Evolutionary conservation across 2,113 vertebrate genomes (phyloP).

Genomic region (Hystrix brachyura): DNA sequence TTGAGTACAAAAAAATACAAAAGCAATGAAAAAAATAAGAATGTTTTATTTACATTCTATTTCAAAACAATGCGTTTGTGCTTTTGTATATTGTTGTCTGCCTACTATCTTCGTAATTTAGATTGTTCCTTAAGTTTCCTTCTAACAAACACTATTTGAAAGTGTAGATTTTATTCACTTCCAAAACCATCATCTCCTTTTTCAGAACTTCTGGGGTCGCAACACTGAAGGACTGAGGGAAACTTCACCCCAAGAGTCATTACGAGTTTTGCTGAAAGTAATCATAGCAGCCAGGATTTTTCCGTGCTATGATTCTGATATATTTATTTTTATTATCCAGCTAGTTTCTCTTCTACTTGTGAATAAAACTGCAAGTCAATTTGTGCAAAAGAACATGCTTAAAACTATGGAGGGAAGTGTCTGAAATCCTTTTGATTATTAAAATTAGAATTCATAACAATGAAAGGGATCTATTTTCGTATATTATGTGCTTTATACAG

Average conservation of each 20-base stretch:
- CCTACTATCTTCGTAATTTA: background rate
- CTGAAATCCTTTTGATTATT: constrained; percentile 40
- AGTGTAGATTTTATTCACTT: background rate
- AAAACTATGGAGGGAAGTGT: background rate
- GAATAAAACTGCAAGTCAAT: background rate
- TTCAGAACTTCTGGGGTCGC: background rate
- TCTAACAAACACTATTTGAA: background rate
- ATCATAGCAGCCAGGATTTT: background rate
- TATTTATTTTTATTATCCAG: constrained; percentile 28
- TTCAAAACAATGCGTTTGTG: background rate
- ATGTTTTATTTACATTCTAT: background rate
- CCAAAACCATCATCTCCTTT: background rate
- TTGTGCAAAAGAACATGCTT: background rate
- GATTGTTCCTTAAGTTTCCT: background rate
- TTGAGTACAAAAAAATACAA: constrained; percentile 13
- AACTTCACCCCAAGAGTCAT: background rate
- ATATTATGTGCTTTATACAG: background rate
- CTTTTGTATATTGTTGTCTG: background rate
- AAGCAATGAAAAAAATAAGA: background rate
- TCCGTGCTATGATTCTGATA: background rate
- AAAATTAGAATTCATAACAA: constrained; percentile 38
- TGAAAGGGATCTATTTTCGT: background rate
- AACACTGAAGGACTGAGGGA: background rate
- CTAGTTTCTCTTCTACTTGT: background rate
- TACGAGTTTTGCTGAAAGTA: background rate